Base-by-base conservation (phyloP, 2,888 invertebrate species). In the Erebia epiphron region DNA sequence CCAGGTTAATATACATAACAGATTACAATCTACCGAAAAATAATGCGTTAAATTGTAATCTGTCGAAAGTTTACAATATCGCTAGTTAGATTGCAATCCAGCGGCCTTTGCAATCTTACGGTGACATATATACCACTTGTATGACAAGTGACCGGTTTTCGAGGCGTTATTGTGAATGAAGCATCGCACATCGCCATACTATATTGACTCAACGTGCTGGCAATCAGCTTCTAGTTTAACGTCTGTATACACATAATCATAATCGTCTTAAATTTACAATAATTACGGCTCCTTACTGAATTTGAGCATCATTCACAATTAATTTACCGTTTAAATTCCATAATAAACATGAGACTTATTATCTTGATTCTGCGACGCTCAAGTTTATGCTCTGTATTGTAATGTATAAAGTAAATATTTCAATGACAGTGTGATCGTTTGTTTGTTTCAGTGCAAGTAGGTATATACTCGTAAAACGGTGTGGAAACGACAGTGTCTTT, bases 161-260 rank as follows among this genome's bases (percentile, higher is more conserved):
- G 2, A 26, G 26, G 18, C 49, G 18, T 49, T 43, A 49, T 26
- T 35, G 49, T 58, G 67, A 67, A 57, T 49, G 58, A 57, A 2
- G 16, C 66, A 35, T 65, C 60, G 60, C 62, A 67, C 18, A 50
- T 66, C 54, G 21, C 54, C 46, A 16, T 63, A 10, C 52, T 75
- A n/a, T 49, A 72, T 75, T 75, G 73, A 75, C 76, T 75, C 71
- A 73, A 75, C 69, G 60, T 16, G 67, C 69, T 69, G 67, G 70
- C 74, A 67, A 72, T 70, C 70, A 49, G 69, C 73, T 68, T 68
- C 72, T 21, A 70, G 56, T 58, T 63, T 67, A 70, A 76, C 76
- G 75, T 73, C 70, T 73, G 58, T 73, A 69, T 76, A 67, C 62
- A 64, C 52, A 63, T 66, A 65, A 72, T 72, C 73, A 65, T 35